Conservation (phyloP, 2,888 invertebrate species). For the Trissolcus japonicus region DNA sequence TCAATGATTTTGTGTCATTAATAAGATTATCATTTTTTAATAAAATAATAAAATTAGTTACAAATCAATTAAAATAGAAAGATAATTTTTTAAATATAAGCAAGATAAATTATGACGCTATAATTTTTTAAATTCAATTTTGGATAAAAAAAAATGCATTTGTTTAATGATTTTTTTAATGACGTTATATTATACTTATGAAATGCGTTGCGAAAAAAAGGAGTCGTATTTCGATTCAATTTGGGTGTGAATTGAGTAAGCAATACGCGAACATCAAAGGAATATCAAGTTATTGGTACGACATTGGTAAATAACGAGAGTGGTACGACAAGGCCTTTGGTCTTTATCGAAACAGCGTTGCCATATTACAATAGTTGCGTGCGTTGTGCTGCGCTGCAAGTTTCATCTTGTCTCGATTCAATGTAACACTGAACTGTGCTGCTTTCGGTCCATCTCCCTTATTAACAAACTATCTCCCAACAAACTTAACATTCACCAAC, state of each 20-base stretch:
- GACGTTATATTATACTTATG: not conserved
- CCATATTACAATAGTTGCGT: slow-evolving; percentile 32
- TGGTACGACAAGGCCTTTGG: slow-evolving; percentile 43
- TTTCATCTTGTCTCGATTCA: slow-evolving; percentile 13
- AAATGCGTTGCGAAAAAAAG: not conserved
- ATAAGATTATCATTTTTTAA: too few relatives aligned
- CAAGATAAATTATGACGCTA: too few relatives aligned
- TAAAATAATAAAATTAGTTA: too few relatives aligned
- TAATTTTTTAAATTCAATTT: too few relatives aligned
- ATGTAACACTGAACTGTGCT: not conserved
- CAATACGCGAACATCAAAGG: slow-evolving; percentile 23
- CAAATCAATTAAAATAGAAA: too few relatives aligned
- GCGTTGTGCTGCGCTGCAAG: slow-evolving; percentile 5
- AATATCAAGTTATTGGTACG: slow-evolving; percentile 33
- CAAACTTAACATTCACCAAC: too few relatives aligned
- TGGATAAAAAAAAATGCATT: too few relatives aligned
- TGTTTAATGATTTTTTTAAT: not conserved
- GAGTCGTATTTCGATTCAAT: not conserved
- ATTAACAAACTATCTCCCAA: too few relatives aligned
- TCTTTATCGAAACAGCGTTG: slow-evolving; percentile 41
- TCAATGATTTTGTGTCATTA: too few relatives aligned
- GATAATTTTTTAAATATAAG: too few relatives aligned
- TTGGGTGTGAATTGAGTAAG: slow-evolving; percentile 2
- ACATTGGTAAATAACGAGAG: slow-evolving; percentile 46
- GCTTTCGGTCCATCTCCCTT: too few relatives aligned